These are phyloP conservation scores for Trichogramma pretiosum DNA, from an alignment of 1,140 invertebrate genomes.

Conservation along the genomic window DNA sequence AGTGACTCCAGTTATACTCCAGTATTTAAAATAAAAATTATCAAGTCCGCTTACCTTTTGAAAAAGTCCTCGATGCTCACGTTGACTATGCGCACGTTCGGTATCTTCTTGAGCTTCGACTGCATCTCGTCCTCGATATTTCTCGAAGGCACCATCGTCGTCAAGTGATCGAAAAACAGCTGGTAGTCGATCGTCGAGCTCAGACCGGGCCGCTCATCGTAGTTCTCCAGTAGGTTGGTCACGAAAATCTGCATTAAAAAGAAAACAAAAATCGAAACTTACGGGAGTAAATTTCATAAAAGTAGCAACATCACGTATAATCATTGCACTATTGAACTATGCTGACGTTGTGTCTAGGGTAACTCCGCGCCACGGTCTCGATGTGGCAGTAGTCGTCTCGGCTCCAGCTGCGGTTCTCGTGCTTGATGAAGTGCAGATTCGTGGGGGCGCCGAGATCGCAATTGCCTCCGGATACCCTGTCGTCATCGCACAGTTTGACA, in stretches of 20 bases:
- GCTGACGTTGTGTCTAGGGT: conserved; percentile 30
- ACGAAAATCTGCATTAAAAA: conserved; percentile 23
- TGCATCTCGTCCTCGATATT: neutral
- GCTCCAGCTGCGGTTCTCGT: conserved; percentile 28
- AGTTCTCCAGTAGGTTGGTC: conserved; percentile 24
- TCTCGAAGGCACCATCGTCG: neutral
- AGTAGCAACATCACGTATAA: neutral
- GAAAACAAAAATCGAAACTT: too few relatives aligned
- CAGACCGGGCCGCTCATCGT: too few relatives aligned
- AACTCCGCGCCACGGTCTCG: conserved; percentile 26
- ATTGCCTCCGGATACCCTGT: neutral
- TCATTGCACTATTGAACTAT: conserved; percentile 12
- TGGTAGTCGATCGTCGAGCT: neutral
- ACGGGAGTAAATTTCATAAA: neutral
- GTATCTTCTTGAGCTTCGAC: neutral
- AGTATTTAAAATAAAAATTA: too few relatives aligned
- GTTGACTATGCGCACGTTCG: conserved; percentile 22
- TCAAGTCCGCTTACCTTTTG: conserved; percentile 20
- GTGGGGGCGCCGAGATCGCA: conserved; percentile 4
- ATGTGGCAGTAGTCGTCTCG: conserved; percentile 28
- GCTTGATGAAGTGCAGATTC: conserved; percentile 32
- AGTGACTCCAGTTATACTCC: too few relatives aligned
- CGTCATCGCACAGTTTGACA: neutral
- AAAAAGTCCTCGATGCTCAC: conserved; percentile 27
- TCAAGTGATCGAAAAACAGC: neutral